Percentiles rank a stretch among this genome's conserved stretches.
Conservation (phyloP, 2,888 invertebrate genomes). For the Pyrocoelia pectoralis region DNA sequence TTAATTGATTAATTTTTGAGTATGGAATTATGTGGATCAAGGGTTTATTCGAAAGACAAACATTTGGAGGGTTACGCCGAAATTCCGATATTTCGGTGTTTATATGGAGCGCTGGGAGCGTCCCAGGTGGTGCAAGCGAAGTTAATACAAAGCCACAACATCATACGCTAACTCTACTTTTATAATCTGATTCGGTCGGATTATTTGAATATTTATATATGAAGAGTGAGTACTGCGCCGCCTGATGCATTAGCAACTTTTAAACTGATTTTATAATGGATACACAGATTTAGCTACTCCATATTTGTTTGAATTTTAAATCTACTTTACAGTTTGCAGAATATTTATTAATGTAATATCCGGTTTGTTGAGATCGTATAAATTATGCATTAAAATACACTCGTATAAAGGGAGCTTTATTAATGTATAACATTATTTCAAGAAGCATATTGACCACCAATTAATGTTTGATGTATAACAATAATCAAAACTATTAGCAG, state of each 20-base stretch:
- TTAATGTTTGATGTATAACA: no score
- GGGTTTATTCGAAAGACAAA: conserved; percentile 42
- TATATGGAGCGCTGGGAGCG: conserved; percentile 35
- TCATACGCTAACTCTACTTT: conserved; percentile 58
- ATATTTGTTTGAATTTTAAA: conserved; percentile 41
- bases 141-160: conserved; percentile 60
- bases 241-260: conserved; percentile 57
- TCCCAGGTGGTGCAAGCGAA: conserved; percentile 42
- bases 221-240: conserved; percentile 54
- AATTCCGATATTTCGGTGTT: conserved; percentile 38
- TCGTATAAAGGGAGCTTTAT: not conserved
- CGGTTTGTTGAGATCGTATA: conserved; percentile 3
- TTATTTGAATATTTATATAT: conserved; percentile 61
- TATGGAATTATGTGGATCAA: not conserved
- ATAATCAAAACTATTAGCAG: no score
- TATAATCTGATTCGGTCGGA: conserved; percentile 58
- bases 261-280: conserved; percentile 55
- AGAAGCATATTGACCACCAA: no score
- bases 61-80: conserved; percentile 37
- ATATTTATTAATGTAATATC: conserved; percentile 23
- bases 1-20: not conserved
- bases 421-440: no score
- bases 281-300: conserved; percentile 42
- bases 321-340: conserved; percentile 18
- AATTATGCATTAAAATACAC: not conserved